A percentile compares a stretch with the other conserved stretches of the same genome.
phyloP scores from a whole-genome alignment of 2,797 vertebrate species.

The Chiloscyllium punctatum region DNA sequence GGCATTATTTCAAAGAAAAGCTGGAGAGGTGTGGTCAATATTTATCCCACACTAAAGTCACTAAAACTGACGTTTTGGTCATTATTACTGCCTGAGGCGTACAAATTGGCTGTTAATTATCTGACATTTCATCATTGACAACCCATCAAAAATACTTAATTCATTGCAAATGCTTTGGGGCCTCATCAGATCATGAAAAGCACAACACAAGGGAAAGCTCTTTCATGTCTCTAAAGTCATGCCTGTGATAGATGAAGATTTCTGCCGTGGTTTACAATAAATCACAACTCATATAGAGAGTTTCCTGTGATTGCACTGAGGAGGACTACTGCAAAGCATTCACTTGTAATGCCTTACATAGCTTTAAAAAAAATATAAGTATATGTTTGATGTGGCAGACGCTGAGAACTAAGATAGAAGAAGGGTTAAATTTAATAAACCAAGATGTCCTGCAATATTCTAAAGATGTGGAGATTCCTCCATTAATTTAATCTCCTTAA shows the following conservation, averaged over 20 bases:
- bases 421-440: neutral
- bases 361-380: neutral
- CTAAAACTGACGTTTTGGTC: neutral
- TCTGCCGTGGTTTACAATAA: neutral
- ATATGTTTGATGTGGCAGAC: neutral
- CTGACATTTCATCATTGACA: neutral
- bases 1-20: no score
- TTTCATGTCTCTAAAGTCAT: neutral
- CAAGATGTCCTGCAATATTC: neutral
- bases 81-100: neutral
- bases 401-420: neutral
- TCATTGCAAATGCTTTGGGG: neutral
- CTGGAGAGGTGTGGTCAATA: neutral
- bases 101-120: neutral
- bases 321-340: neutral
- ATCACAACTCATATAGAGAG: neutral
- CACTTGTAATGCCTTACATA: neutral
- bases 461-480: neutral
- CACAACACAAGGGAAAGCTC: neutral
- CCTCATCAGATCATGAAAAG: neutral
- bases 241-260: neutral
- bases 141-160: neutral
- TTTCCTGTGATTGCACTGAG: neutral
- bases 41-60: neutral
- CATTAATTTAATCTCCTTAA: neutral